These are phyloP conservation scores for Melospiza georgiana DNA, from an alignment of 2,113 vertebrate species.

Conservation along the genomic window DNA sequence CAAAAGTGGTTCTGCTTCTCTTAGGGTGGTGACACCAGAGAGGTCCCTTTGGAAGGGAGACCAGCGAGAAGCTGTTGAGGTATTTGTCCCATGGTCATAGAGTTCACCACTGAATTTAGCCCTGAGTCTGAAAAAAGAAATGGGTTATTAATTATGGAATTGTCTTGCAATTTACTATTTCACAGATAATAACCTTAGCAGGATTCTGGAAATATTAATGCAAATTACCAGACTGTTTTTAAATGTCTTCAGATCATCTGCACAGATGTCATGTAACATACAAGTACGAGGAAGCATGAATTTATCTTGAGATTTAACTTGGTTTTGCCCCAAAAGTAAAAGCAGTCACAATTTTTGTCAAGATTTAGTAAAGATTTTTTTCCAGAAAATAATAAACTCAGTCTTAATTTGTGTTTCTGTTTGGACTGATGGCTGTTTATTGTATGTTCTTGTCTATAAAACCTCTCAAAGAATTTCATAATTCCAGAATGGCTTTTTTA, in stretches of 20 bases:
- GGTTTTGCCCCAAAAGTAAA: neutral
- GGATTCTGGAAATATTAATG: neutral
- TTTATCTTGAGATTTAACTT: neutral
- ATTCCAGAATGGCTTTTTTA: neutral
- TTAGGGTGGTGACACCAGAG: neutral
- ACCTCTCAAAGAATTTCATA: neutral
- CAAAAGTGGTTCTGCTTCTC: neutral
- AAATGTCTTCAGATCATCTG: neutral
- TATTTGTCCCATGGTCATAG: neutral
- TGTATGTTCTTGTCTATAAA: neutral
- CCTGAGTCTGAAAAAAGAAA: neutral
- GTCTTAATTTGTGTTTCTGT: neutral
- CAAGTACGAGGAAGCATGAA: neutral
- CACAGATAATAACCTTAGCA: neutral
- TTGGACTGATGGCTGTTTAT: neutral
- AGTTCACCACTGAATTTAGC: neutral
- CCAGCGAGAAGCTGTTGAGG: neutral
- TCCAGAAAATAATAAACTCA: conserved; percentile 7
- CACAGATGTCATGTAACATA: neutral
- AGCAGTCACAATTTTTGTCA: neutral
- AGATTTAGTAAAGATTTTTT: neutral
- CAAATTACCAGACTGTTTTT: neutral
- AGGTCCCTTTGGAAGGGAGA: neutral
- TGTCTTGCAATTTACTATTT: neutral
- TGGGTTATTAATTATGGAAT: neutral